Evolutionary conservation across 1,140 invertebrate species (phyloP).

Genomic region (Cydia strobilella): DNA sequence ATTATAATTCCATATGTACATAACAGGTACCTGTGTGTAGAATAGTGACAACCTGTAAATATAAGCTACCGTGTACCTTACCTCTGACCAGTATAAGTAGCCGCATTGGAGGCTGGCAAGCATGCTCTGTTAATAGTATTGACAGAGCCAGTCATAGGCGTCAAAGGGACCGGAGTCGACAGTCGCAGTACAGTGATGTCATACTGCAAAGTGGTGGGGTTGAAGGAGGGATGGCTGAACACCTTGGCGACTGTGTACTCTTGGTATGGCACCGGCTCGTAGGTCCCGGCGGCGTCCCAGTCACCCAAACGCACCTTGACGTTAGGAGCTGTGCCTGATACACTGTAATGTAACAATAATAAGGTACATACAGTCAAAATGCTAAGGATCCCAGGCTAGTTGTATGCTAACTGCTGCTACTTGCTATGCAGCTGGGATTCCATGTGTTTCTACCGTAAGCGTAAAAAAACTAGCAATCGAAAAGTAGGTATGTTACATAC

Average conservation of each 20-base stretch:
- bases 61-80: slow-evolving; percentile 43
- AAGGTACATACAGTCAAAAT: too few species aligned
- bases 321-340: slow-evolving; percentile 68
- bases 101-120: slow-evolving; percentile 78
- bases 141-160: slow-evolving; percentile 64
- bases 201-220: slow-evolving; percentile 84
- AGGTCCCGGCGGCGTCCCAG: slow-evolving; percentile 83
- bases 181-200: slow-evolving; percentile 86
- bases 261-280: slow-evolving; percentile 82
- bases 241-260: slow-evolving; percentile 81
- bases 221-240: slow-evolving; percentile 84
- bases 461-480: too few species aligned
- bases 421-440: too few species aligned
- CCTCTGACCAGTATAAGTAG: slow-evolving; percentile 82
- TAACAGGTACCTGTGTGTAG: not conserved
- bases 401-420: too few species aligned
- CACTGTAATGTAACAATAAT: slow-evolving; percentile 44
- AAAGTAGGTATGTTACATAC: slow-evolving; percentile 45
- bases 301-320: slow-evolving; percentile 85
- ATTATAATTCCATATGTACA: too few species aligned
- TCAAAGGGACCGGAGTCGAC: slow-evolving; percentile 80
- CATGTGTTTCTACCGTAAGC: too few species aligned
- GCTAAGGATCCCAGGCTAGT: too few species aligned
- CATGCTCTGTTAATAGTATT: slow-evolving; percentile 88
- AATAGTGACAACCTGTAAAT: not conserved